Evolutionary conservation across 2,113 vertebrate species (phyloP), one percentile per base, ranked within the genome.

Genomic region (Platichthys flesus): DNA sequence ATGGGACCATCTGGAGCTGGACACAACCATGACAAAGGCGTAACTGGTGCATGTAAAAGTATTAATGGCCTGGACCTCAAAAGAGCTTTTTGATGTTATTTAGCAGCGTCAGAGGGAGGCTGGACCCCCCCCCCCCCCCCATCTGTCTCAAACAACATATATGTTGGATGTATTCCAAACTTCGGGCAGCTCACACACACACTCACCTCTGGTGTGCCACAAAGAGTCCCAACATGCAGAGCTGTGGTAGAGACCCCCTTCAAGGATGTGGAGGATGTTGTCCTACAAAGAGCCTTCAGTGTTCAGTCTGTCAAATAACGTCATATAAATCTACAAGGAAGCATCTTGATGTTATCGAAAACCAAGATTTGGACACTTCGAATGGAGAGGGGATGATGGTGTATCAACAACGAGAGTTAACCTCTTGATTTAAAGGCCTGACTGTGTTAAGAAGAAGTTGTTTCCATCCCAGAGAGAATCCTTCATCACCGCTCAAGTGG

Each of bases 401-500:
- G 16, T 12, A 21, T 23, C 31, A 2, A 24, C 18, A 28, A 7
- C 6, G 68, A 21, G 18, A 56, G 28, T 62, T 51, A 69, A 10
- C 49, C 14, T 40, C 31, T 71, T 9, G 10, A 28, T 79, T 75
- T 57, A 26, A 45, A 24, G 56, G 58, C 45, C 59, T 28, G 58
- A 40, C 31, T 9, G 9, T 77, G 61, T 65, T 61, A 26, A 74
- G 78, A 83, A 70, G 63, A 78, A 83, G 86, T 76, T 78, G 69
- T 69, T 80, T 81, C 67, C 74, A 82, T 82, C 35, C 68, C 12
- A 23, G 8, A 42, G 60, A 42, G 60, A 23, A 8, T 63, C 59
- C 20, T 13, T 21, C 31, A 61, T 40, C 59, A 61, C 16, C 12
- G 45, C 12, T 13, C 45, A n/a, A 74, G 69, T 75, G 67, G 62